A percentile compares a stretch with the other conserved stretches of the same genome.
These are phyloP conservation scores for Porites lobata DNA, from an alignment of 92 coral and sea anemone species.

Conservation along the genomic window DNA sequence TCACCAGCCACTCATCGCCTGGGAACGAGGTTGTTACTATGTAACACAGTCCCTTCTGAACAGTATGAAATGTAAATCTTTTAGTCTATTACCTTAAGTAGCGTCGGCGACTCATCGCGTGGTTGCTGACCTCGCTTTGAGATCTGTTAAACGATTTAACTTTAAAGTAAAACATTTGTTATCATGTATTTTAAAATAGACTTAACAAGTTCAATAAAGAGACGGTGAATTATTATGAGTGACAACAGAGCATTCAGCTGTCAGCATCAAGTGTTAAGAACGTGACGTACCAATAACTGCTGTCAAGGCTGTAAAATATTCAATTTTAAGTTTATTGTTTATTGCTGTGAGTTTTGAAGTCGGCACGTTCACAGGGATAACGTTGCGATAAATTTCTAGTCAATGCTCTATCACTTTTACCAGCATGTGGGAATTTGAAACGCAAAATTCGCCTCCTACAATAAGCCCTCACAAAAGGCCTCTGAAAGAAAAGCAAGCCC, in stretches of 20 bases:
- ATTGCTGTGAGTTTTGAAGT: no score
- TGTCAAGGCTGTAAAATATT: no score
- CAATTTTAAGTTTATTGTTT: no score
- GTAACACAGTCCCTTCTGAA: background rate
- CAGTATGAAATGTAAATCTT: background rate
- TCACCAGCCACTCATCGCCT: background rate
- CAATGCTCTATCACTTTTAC: no score
- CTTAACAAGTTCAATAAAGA: background rate
- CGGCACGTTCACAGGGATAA: no score
- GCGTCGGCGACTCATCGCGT: constrained; percentile 48
- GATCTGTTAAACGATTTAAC: constrained; percentile 34
- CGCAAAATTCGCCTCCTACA: no score
- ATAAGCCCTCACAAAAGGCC: no score
- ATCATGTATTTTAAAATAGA: background rate
- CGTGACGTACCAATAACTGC: background rate
- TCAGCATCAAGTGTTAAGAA: background rate
- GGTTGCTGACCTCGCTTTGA: constrained; percentile 17
- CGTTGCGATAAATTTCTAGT: no score
- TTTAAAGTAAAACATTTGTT: constrained; percentile 16
- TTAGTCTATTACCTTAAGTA: constrained; percentile 18
- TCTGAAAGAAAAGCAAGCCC: no score
- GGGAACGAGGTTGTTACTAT: background rate
- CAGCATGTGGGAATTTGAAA: no score
- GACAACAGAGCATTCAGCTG: background rate
- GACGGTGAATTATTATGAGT: background rate